These are phyloP conservation scores for Alcis repandata DNA, from an alignment of 2,888 invertebrate species.

Conservation along the genomic window DNA sequence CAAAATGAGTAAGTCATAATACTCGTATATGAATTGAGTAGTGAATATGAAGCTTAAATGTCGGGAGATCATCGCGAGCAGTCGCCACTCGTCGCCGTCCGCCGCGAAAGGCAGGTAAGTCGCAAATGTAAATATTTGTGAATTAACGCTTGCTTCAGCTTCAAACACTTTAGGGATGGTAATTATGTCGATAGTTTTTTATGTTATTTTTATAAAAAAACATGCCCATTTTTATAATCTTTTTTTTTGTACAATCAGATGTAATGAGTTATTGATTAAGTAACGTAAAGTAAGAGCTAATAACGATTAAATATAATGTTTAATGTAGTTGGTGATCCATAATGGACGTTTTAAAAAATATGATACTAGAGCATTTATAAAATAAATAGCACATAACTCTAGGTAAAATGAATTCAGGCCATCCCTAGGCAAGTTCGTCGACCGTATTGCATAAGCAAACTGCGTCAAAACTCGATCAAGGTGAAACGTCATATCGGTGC, in stretches of 20 bases:
- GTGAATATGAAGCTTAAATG: background rate
- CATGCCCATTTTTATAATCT: too few species aligned
- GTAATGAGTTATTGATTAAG: too few species aligned
- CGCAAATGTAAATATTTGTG: slow-evolving; percentile 71
- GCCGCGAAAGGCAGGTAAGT: slow-evolving; percentile 58
- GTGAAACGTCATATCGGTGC: slow-evolving; percentile 66
- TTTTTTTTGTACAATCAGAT: too few species aligned
- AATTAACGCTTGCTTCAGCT: slow-evolving; percentile 57
- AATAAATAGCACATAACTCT: too few species aligned
- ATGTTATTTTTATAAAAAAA: too few species aligned
- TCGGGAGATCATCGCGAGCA: slow-evolving; percentile 5
- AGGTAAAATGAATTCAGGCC: slow-evolving; percentile 21
- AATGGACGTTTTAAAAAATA: too few species aligned
- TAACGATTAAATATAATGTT: too few species aligned
- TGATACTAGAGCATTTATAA: too few species aligned
- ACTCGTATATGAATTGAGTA: too few species aligned
- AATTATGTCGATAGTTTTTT: slow-evolving; percentile 5
- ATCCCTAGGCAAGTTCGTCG: slow-evolving; percentile 63
- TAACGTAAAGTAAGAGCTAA: too few species aligned
- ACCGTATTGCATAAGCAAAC: slow-evolving; percentile 76
- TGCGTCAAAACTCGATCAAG: slow-evolving; percentile 80
- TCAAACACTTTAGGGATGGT: slow-evolving; percentile 47
- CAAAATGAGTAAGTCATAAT: too few species aligned
- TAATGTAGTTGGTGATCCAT: too few species aligned
- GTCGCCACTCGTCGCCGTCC: slow-evolving; percentile 17